Conservation (phyloP, 2,888 invertebrate species). For the Zeuzera pyrina region DNA sequence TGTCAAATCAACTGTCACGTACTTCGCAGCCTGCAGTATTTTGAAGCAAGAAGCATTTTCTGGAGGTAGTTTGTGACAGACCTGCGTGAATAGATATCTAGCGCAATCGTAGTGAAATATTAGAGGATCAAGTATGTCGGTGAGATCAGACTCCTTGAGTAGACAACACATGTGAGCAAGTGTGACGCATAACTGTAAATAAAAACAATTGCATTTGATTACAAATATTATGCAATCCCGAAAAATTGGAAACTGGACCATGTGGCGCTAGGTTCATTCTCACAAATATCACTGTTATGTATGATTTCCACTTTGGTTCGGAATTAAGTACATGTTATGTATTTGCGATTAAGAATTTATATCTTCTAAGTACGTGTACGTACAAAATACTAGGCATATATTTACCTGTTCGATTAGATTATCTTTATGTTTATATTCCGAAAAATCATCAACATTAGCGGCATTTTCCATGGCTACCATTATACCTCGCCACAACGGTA, state of each 20-base stretch:
- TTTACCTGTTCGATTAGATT: constrained; percentile 86
- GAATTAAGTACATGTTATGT: too few species aligned
- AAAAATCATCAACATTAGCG: constrained; percentile 84
- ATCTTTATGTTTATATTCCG: constrained; percentile 89
- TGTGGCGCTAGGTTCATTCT: too few species aligned
- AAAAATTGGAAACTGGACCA: too few species aligned
- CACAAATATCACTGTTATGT: too few species aligned
- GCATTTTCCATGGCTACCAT: constrained; percentile 84
- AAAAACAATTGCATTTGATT: too few species aligned
- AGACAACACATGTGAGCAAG: constrained; percentile 80
- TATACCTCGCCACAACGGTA: constrained; percentile 78
- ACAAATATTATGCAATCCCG: too few species aligned
- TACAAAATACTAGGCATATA: too few species aligned
- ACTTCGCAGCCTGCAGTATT: constrained; percentile 60
- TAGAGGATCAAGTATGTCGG: constrained; percentile 62
- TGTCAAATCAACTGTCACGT: constrained; percentile 54
- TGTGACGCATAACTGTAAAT: constrained; percentile 79
- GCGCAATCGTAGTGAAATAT: constrained; percentile 60
- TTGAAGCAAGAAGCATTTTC: constrained; percentile 53
- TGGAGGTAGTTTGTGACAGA: constrained; percentile 51
- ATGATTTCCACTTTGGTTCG: too few species aligned
- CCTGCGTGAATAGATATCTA: constrained; percentile 44
- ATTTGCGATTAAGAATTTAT: too few species aligned
- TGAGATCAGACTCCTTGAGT: constrained; percentile 72
- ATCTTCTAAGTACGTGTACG: too few species aligned